Evolutionary conservation across 2,797 vertebrate genomes (phyloP).

Genomic region (Hypotaenidia okinawae): DNA sequence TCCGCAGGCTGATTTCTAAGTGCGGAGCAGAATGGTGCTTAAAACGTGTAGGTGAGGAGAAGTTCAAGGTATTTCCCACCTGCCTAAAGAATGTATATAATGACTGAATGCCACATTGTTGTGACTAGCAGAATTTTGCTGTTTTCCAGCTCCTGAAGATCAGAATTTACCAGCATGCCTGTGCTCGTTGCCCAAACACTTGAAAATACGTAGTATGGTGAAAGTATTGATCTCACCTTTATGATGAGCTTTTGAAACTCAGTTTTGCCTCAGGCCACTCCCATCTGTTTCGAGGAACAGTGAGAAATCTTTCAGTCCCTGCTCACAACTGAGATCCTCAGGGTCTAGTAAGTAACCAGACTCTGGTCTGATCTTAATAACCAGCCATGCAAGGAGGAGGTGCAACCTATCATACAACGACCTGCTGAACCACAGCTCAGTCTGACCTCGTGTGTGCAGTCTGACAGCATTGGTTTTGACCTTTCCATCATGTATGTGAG

Average conservation of each 20-base stretch:
- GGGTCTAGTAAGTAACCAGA: not conserved
- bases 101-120: not conserved
- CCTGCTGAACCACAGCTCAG: not conserved
- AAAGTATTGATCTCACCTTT: not conserved
- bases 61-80: not conserved
- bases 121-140: not conserved
- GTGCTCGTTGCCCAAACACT: not conserved
- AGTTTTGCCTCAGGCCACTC: not conserved
- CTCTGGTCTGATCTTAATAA: accelerated
- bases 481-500: accelerated
- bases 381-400: accelerated
- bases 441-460: accelerated
- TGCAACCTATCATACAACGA: accelerated
- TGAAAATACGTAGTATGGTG: not conserved
- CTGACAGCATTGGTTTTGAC: not conserved
- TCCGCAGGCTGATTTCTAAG: not conserved
- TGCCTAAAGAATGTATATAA: not conserved
- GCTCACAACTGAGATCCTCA: accelerated
- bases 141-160: not conserved
- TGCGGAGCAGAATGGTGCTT: not conserved
- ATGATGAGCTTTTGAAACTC: not conserved
- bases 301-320: not conserved
- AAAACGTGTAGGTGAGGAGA: not conserved
- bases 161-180: not conserved
- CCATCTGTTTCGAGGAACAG: not conserved